phyloP scores from a whole-genome alignment of 2,797 vertebrate genomes.

The Calcarius lapponicus region DNA sequence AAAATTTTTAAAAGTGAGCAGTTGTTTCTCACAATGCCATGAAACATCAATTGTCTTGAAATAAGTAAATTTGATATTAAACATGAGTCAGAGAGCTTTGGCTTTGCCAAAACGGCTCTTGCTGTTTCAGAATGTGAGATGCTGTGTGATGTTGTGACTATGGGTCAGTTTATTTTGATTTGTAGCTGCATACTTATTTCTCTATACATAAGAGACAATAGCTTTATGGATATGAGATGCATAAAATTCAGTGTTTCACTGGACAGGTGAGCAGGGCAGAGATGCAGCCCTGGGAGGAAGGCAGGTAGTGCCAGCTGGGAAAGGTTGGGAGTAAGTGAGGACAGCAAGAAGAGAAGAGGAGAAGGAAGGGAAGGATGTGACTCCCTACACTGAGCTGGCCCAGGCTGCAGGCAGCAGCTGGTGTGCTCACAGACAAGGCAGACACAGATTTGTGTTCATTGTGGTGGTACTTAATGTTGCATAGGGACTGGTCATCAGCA shows the following conservation, averaged over 20 bases:
- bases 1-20: neutral
- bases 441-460: rapidly evolving
- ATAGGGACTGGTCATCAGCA: neutral
- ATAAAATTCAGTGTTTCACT: neutral
- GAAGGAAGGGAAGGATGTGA: rapidly evolving
- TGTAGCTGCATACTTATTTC: neutral
- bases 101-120: neutral
- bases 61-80: neutral
- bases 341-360: neutral
- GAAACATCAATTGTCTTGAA: neutral
- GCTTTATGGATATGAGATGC: neutral
- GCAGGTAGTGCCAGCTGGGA: neutral
- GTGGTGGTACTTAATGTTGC: neutral
- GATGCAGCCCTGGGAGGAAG: neutral
- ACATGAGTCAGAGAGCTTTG: neutral
- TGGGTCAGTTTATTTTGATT: neutral
- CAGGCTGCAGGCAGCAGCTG: rapidly evolving
- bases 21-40: neutral
- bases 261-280: rapidly evolving
- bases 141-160: neutral
- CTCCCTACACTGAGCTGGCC: neutral
- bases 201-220: neutral
- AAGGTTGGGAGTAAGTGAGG: neutral
- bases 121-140: neutral
- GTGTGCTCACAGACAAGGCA: rapidly evolving